Evolutionary conservation across 2,888 invertebrate species (phyloP).

Genomic region (Dyspetes luteomarginatus): DNA sequence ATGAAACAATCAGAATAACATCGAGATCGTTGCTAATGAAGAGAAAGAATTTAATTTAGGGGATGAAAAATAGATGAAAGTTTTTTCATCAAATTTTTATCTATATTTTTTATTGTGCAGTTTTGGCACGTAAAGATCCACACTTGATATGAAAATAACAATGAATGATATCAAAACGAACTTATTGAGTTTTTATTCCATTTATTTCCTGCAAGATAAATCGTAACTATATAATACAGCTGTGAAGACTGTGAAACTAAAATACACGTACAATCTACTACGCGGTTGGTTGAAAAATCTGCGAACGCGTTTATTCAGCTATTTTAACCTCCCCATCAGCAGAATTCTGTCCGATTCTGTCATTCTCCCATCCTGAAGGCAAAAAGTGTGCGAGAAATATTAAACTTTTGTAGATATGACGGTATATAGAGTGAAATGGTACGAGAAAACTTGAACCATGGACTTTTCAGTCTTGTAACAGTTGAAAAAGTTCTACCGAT

Average conservation of each 20-base stretch:
- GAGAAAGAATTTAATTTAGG: too few species aligned
- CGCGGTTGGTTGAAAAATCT: background rate
- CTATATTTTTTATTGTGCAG: background rate
- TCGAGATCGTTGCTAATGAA: too few species aligned
- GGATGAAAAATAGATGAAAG: too few species aligned
- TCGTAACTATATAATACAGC: background rate
- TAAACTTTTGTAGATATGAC: conserved; percentile 15
- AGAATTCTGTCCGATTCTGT: background rate
- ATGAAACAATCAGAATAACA: too few species aligned
- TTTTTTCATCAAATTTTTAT: background rate
- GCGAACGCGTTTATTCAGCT: conserved; percentile 14
- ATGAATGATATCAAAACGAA: background rate
- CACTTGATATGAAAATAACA: too few species aligned
- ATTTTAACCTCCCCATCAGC: background rate
- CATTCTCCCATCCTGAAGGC: background rate
- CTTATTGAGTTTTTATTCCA: conserved; percentile 1
- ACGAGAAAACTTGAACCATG: conserved; percentile 10
- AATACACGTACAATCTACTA: conserved; percentile 14
- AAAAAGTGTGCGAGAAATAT: conserved; percentile 6
- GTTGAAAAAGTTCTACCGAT: conserved; percentile 28
- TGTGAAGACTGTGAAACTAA: conserved; percentile 1
- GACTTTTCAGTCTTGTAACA: conserved; percentile 18
- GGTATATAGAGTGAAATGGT: background rate
- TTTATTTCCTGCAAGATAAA: conserved; percentile 5
- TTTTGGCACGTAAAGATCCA: too few species aligned